Evolutionary conservation across 1,140 invertebrate genomes (phyloP).

Genomic region (Delia radicum): DNA sequence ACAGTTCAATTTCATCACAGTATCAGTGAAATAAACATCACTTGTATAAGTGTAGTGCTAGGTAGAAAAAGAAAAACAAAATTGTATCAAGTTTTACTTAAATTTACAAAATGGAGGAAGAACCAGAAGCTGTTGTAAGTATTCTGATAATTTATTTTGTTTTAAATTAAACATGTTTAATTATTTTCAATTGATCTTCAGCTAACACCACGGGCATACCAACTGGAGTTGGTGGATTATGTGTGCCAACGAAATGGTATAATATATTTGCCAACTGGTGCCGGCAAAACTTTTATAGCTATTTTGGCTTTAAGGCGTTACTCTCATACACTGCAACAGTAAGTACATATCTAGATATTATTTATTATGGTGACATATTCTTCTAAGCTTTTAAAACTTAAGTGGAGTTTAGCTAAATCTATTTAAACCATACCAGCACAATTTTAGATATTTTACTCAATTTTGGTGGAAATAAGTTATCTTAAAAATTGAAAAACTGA

Average conservation of each 20-base stretch:
- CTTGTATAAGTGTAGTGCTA: too few relatives aligned
- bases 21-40: not conserved
- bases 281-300: conserved; percentile 92
- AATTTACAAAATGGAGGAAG: not conserved
- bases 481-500: too few relatives aligned
- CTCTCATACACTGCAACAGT: conserved; percentile 58
- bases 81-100: too few relatives aligned
- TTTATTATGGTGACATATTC: not conserved
- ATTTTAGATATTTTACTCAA: too few relatives aligned
- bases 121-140: not conserved
- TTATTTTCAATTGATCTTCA: not conserved
- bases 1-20: too few relatives aligned
- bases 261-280: conserved; percentile 85
- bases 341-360: too few relatives aligned
- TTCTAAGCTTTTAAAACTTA: too few relatives aligned
- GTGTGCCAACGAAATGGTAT: conserved; percentile 79
- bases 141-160: not conserved
- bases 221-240: conserved; percentile 73
- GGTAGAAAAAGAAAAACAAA: too few relatives aligned
- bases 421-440: too few relatives aligned
- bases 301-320: conserved; percentile 76
- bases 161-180: too few relatives aligned
- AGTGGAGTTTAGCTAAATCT: too few relatives aligned
- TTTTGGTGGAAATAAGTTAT: too few relatives aligned
- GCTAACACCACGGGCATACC: conserved; percentile 63